Percentiles rank a stretch among this genome's conserved stretches.
phyloP scores from a whole-genome alignment of 2,888 invertebrate species.

The Dorcus parallelipipedus region DNA sequence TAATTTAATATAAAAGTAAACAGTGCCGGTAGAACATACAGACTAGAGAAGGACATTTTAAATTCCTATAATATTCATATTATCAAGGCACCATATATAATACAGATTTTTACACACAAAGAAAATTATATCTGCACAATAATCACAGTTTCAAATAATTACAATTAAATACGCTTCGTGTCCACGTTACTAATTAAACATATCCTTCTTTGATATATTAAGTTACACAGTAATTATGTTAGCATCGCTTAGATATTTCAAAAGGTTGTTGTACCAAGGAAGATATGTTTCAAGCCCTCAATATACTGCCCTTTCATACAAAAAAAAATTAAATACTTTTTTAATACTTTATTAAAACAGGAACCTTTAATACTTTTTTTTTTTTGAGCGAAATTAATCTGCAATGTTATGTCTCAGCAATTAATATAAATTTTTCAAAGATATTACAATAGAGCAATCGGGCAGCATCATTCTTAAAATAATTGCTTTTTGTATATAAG shows the following conservation, averaged over 20 bases:
- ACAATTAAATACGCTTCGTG: background rate
- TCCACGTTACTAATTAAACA: too few relatives aligned
- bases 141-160: conserved; percentile 12
- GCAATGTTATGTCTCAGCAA: too few relatives aligned
- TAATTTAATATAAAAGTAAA: conserved; percentile 1
- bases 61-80: conserved; percentile 11
- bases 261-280: background rate
- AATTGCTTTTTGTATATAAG: too few relatives aligned
- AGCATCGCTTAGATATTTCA: too few relatives aligned
- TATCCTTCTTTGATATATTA: too few relatives aligned
- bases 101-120: conserved; percentile 12
- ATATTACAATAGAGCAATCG: too few relatives aligned
- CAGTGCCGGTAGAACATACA: conserved; percentile 12
- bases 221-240: too few relatives aligned
- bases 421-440: too few relatives aligned
- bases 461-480: too few relatives aligned
- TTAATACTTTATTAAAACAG: background rate
- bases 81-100: conserved; percentile 19
- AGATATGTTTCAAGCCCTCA: background rate
- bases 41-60: conserved; percentile 17
- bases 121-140: conserved; percentile 15
- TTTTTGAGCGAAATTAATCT: background rate
- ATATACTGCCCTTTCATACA: background rate
- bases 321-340: background rate
- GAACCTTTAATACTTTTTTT: background rate